Conservation (phyloP, 2,888 invertebrate genomes). For the Erebia palarica region DNA sequence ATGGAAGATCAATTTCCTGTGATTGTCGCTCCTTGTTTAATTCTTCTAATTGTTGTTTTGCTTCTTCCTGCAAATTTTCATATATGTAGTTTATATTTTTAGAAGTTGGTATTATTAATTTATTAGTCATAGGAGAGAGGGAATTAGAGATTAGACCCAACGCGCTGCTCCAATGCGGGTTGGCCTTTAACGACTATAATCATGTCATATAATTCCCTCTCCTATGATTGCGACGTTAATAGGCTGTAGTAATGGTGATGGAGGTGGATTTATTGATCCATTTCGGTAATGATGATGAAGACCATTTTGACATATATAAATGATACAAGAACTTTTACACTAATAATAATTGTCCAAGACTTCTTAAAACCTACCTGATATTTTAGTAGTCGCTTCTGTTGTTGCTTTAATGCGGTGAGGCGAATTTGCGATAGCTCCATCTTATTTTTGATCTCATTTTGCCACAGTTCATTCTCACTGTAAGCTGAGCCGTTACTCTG, state of each 20-base stretch:
- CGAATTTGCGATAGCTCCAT: slow-evolving; percentile 84
- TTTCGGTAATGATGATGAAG: neutral
- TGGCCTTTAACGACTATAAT: too few species aligned
- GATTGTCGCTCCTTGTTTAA: slow-evolving; percentile 69
- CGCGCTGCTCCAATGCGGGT: too few species aligned
- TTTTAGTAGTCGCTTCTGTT: slow-evolving; percentile 78
- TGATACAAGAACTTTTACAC: neutral
- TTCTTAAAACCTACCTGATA: slow-evolving; percentile 61
- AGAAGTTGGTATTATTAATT: too few species aligned
- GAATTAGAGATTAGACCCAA: too few species aligned
- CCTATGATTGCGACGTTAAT: too few species aligned
- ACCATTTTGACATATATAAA: neutral
- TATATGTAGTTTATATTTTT: neutral
- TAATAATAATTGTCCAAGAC: neutral
- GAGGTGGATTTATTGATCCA: too few species aligned
- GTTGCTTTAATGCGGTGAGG: slow-evolving; percentile 82
- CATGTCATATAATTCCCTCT: too few species aligned
- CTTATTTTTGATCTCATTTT: slow-evolving; percentile 83
- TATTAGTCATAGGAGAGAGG: too few species aligned
- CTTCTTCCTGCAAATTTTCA: slow-evolving; percentile 63
- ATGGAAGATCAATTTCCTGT: slow-evolving; percentile 65
- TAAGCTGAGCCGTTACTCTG: slow-evolving; percentile 78
- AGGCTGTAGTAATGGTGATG: too few species aligned
- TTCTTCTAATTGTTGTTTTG: slow-evolving; percentile 77
- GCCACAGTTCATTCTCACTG: slow-evolving; percentile 80